Conservation (phyloP, 92 coral and sea anemone species). For the Chrysogorgia sp. region DNA sequence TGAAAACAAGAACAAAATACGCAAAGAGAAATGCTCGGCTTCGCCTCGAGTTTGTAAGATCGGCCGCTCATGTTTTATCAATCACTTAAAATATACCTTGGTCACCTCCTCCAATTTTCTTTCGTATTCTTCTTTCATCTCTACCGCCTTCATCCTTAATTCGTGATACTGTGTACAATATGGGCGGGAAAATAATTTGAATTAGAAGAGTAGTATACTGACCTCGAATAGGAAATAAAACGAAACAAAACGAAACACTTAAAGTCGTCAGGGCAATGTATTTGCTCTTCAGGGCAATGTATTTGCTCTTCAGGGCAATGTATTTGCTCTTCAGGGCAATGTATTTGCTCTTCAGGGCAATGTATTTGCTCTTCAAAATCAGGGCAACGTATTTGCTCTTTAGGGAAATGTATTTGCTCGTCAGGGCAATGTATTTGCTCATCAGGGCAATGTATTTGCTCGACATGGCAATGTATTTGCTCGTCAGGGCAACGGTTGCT, state of each 20-base stretch:
- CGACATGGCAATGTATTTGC: no score
- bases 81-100: slow-evolving; percentile 67
- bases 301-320: no score
- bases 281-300: no score
- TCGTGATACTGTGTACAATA: slow-evolving; percentile 93
- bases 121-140: slow-evolving; percentile 91
- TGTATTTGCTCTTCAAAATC: no score
- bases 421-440: no score
- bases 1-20: neutral
- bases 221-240: neutral
- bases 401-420: no score
- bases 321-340: no score
- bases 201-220: no score
- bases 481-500: neutral
- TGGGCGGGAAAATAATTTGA: slow-evolving; percentile 4
- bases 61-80: neutral
- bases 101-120: slow-evolving; percentile 63
- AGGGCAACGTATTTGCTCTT: no score
- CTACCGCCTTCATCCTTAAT: slow-evolving; percentile 65
- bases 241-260: neutral
- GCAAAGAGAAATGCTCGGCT: neutral
- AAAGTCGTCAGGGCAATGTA: no score
- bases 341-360: no score
- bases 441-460: no score
- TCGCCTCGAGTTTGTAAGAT: neutral